Percentiles rank a stretch among this genome's conserved stretches.
phyloP scores from a whole-genome alignment of 2,888 invertebrate species.

The Plebejus anna region DNA sequence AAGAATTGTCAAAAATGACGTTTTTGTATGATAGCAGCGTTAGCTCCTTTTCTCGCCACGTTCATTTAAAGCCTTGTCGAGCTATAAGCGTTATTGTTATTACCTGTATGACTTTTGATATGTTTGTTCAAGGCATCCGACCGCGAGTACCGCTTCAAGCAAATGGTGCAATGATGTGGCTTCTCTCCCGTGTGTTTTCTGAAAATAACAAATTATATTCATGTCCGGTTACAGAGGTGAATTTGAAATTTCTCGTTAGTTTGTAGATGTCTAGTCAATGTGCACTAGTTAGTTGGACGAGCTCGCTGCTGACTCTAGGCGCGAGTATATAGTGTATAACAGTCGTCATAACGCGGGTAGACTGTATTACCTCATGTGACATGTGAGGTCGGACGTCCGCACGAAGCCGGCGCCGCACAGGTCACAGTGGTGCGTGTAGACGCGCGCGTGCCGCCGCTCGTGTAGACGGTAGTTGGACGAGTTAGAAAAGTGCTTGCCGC shows the following conservation, averaged over 20 bases:
- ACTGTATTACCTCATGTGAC: constrained; percentile 53
- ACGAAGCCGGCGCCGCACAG: constrained; percentile 61
- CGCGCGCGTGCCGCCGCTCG: constrained; percentile 55
- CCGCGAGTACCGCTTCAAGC: constrained; percentile 47
- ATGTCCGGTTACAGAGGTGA: too few relatives aligned
- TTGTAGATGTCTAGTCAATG: too few relatives aligned
- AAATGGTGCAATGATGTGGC: constrained; percentile 52
- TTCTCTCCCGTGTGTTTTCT: constrained; percentile 56
- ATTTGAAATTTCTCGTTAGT: too few relatives aligned
- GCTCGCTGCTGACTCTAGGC: constrained; percentile 45
- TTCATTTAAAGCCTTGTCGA: too few relatives aligned
- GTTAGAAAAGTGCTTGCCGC: constrained; percentile 50
- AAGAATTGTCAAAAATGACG: too few relatives aligned
- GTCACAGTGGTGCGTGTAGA: constrained; percentile 48
- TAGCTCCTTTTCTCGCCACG: too few relatives aligned
- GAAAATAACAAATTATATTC: constrained; percentile 31
- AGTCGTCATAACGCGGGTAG: constrained; percentile 41
- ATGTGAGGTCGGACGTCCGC: constrained; percentile 49
- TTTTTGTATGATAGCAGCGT: too few relatives aligned
- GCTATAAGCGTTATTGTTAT: background rate
- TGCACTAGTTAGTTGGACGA: constrained; percentile 43
- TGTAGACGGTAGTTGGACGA: constrained; percentile 55
- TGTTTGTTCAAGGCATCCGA: constrained; percentile 48
- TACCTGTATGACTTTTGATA: constrained; percentile 51
- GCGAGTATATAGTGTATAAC: constrained; percentile 54